These are phyloP conservation scores for Drosophila persimilis DNA, from an alignment of 1,140 invertebrate species.

Conservation along the genomic window DNA sequence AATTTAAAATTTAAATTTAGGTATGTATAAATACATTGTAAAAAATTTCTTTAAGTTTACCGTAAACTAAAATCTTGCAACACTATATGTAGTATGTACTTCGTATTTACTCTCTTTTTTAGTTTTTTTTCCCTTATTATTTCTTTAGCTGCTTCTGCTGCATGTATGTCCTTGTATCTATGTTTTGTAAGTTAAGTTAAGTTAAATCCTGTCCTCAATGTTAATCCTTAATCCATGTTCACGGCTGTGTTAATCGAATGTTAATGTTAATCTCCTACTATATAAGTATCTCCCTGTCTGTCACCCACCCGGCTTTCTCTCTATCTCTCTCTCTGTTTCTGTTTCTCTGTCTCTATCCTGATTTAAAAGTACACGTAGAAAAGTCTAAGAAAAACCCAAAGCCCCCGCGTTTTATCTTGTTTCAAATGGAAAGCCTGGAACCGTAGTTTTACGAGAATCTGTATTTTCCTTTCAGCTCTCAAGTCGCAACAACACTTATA, in stretches of 20 bases:
- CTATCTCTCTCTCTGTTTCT: not conserved
- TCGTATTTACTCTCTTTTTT: slow-evolving; percentile 23
- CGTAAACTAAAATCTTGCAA: slow-evolving; percentile 80
- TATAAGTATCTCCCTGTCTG: no score
- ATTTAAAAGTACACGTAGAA: slow-evolving; percentile 68
- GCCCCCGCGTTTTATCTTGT: slow-evolving; percentile 12
- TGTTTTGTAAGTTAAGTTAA: slow-evolving; percentile 43
- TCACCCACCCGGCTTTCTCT: not conserved
- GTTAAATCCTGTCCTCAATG: slow-evolving; percentile 45
- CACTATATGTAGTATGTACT: slow-evolving; percentile 67
- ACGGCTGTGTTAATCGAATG: slow-evolving; percentile 31
- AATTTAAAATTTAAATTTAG: slow-evolving; percentile 82
- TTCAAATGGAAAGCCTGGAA: slow-evolving; percentile 35
- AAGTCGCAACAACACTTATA: slow-evolving; percentile 77
- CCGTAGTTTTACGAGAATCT: slow-evolving; percentile 26
- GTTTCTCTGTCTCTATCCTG: slow-evolving; percentile 4
- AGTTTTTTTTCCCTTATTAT: slow-evolving; percentile 41
- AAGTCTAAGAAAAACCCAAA: slow-evolving; percentile 55
- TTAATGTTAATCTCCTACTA: slow-evolving; percentile 52
- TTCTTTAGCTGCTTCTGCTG: slow-evolving; percentile 11
- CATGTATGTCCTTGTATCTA: slow-evolving; percentile 48
- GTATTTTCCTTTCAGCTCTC: slow-evolving; percentile 32
- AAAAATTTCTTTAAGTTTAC: slow-evolving; percentile 82
- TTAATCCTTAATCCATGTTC: slow-evolving; percentile 46
- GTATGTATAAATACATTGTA: slow-evolving; percentile 82